Conservation (phyloP, 2,888 invertebrate genomes). For the Acanthoscelides obtectus region DNA sequence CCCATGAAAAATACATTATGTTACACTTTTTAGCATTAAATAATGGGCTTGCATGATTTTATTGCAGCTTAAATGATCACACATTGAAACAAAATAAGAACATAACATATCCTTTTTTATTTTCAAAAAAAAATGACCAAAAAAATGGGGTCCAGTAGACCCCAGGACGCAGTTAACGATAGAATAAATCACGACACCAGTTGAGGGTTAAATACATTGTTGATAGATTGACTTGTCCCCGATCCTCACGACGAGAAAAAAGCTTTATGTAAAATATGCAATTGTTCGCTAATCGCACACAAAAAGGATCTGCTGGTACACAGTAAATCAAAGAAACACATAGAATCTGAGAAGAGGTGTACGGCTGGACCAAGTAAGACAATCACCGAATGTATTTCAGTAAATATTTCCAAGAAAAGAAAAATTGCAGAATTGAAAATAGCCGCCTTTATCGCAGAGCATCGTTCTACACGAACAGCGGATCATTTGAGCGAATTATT, state of each 20-base stretch:
- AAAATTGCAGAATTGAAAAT: neutral
- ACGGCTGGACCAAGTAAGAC: neutral
- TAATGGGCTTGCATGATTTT: too few relatives aligned
- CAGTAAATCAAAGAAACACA: neutral
- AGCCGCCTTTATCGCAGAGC: conserved; percentile 18
- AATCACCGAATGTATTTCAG: conserved; percentile 1
- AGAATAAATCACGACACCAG: too few relatives aligned
- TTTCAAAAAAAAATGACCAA: too few relatives aligned
- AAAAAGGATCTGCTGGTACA: conserved; percentile 3
- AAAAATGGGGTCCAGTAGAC: too few relatives aligned
- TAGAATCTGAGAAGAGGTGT: neutral
- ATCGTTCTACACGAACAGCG: conserved; percentile 12
- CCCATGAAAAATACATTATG: too few relatives aligned
- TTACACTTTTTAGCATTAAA: too few relatives aligned
- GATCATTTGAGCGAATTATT: conserved; percentile 13
- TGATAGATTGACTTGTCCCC: neutral
- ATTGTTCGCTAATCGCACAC: conserved; percentile 7
- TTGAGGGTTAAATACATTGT: neutral
- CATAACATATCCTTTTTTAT: too few relatives aligned
- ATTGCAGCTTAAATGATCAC: too few relatives aligned
- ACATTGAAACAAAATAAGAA: too few relatives aligned
- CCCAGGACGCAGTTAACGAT: too few relatives aligned
- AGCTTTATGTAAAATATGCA: conserved; percentile 2
- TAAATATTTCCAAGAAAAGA: neutral
- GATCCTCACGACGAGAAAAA: neutral